Base-by-base conservation (phyloP, 2,888 invertebrate genomes). In the Oxytorus armatus region DNA sequence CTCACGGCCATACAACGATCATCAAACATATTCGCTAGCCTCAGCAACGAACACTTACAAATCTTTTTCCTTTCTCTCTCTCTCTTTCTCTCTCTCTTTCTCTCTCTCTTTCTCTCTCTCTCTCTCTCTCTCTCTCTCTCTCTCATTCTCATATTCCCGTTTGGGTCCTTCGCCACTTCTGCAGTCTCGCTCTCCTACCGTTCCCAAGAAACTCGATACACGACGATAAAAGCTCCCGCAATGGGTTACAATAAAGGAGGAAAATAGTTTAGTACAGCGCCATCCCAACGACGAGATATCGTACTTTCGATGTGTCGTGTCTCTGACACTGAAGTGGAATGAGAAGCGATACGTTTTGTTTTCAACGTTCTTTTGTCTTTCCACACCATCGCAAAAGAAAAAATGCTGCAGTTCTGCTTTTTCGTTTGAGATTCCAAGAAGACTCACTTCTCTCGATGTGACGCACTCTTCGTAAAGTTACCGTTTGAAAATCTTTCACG, bases 1-100 rank as follows among this genome's bases (percentile, higher is more conserved):
- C 16, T 14, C 47, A 47, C 65, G 33, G 39, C 44, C 65, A 33
- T 25, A 47, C 75, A 25, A 72, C 66, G 66, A 61, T 72, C 72
- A 39, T 61, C 61, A 61, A 70, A 66, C 70, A 68, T 68, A 63
- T 72, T 76, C 44, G 79, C 65, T 70, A 59, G n/a, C 69, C 63
- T 79, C 74, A 79, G 74, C 75, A 75, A 29, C 74, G 18, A 49
- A 33, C 55, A 57, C 68, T 49, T 63, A 21, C 65, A 11, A 44
- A 25, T 65, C 65, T 53, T 29, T 18, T 44, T 33, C 7, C 21
- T 42, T 5, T 5, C 4, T 1, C 14, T 3, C 49, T n/a, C 11
- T 21, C 1, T 10, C 18, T 33, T 39, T 4, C 21, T 21, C 8
- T 4, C 39, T n/a, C 29, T 36, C 61, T 51, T n/a, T 42, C 18